Conservation (phyloP, 2,888 invertebrate genomes). For the Troilus luridus region DNA sequence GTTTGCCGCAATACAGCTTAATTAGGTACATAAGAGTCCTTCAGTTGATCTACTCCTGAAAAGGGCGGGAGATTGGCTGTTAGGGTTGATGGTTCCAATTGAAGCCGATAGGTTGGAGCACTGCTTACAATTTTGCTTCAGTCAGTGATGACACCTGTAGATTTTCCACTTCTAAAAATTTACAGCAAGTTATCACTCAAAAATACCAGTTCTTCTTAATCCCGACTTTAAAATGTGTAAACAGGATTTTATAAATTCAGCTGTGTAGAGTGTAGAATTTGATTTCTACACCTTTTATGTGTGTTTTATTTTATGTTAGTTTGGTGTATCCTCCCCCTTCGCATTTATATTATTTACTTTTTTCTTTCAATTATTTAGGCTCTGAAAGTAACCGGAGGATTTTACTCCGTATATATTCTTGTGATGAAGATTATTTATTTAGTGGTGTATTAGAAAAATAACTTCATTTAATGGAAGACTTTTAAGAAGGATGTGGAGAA, state of each 20-base stretch:
- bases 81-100: background rate
- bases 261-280: background rate
- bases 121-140: background rate
- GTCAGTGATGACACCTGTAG: slow-evolving; percentile 34
- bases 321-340: background rate
- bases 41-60: background rate
- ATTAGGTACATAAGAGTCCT: background rate
- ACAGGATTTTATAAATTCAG: background rate
- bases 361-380: background rate
- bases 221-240: background rate
- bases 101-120: slow-evolving; percentile 21
- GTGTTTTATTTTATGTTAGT: slow-evolving; percentile 32
- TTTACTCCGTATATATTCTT: background rate
- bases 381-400: background rate
- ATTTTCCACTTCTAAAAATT: background rate
- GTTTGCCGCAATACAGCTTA: background rate
- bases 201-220: background rate
- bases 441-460: slow-evolving; percentile 17
- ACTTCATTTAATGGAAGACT: slow-evolving; percentile 13
- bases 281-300: background rate
- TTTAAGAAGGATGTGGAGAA: background rate
- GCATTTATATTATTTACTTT: background rate
- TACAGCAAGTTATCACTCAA: background rate
- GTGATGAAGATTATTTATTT: background rate
- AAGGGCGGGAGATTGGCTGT: background rate